Evolutionary conservation across 2,797 vertebrate species (phyloP), one percentile per base, ranked within the genome.

Genomic region (Falco novaeseelandiae): DNA sequence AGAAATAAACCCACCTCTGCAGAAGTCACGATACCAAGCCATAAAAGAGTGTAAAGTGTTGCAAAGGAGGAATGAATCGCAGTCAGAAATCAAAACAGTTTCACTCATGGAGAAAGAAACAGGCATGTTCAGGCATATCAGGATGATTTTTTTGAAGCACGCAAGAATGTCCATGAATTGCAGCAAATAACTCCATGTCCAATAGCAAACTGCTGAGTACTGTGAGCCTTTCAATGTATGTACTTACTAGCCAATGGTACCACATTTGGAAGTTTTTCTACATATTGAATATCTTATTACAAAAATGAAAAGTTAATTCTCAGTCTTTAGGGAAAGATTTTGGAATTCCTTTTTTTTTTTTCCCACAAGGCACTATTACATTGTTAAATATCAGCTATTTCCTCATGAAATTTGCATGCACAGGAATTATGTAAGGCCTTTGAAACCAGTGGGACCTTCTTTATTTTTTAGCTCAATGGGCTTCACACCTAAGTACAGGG

Each of bases 221-320:
- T 62, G 18, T 73, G 44, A 49, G 32, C 66, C 51, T 61, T 83
- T 89, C 62, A n/a, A 65, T 63, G 42, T 40, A 73, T 57, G 16
- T 10, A 40, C 69, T 91, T 87, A 73, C 74, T 90, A 97, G 97
- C 72, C 91, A 96, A 17, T 59, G 55, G 65, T 94, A 96, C 79
- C 88, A 80, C 19, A 20, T 51, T 65, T 80, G 76, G 40, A 19
- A 36, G 38, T 36, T 73, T 77, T 91, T 46, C 49, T 81, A 25
- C 9, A 69, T 55, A 70, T 13, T 65, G 15, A 32, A 48, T 46
- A 67, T 15, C 34, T 86, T 82, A 63, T 44, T 74, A 51, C 25
- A 55, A 77, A 76, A 70, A 14, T 32, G 27, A 42, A 63, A 91
- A 48, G 20, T 65, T 65, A 84, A 44, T 52, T 90, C n/a, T 73